Percentiles rank a stretch among this genome's conserved stretches.
phyloP scores from a whole-genome alignment of 2,113 vertebrate species.

The Elgaria multicarinata region DNA sequence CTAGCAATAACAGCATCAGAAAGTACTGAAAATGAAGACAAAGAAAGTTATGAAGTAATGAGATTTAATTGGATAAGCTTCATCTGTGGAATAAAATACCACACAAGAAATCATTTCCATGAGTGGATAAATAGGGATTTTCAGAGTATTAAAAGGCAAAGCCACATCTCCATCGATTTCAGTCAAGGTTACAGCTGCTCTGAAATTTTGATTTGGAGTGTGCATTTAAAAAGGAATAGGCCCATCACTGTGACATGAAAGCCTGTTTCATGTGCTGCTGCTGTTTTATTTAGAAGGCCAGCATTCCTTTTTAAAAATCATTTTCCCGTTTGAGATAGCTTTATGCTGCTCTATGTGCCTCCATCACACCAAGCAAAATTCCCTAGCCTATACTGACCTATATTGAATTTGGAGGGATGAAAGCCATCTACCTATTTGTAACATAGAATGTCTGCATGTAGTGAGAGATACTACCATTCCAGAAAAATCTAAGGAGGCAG shows the following conservation, averaged over 20 bases:
- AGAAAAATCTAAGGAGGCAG: no score
- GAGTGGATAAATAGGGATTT: not conserved
- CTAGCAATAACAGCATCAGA: not conserved
- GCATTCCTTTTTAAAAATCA: not conserved
- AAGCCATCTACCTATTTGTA: no score
- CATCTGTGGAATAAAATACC: not conserved
- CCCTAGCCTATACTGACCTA: no score
- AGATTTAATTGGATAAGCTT: not conserved
- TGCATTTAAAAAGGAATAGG: not conserved
- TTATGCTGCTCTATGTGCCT: not conserved
- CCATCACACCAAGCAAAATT: not conserved
- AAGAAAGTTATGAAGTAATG: not conserved
- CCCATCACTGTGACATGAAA: not conserved
- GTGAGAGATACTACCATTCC: no score
- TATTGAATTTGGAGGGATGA: no score
- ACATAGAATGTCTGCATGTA: no score
- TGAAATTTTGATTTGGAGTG: not conserved
- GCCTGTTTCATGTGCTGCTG: not conserved
- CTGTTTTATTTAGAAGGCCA: not conserved
- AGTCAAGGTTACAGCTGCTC: slow-evolving; percentile 15
- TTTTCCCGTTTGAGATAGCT: not conserved
- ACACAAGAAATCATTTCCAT: not conserved
- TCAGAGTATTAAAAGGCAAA: slow-evolving; percentile 12
- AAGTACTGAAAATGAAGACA: not conserved
- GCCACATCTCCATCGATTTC: not conserved